Evolutionary conservation across 2,113 vertebrate species (phyloP), one percentile per base, ranked within the genome.

Genomic region (Rhinolophus ferrumequinum): DNA sequence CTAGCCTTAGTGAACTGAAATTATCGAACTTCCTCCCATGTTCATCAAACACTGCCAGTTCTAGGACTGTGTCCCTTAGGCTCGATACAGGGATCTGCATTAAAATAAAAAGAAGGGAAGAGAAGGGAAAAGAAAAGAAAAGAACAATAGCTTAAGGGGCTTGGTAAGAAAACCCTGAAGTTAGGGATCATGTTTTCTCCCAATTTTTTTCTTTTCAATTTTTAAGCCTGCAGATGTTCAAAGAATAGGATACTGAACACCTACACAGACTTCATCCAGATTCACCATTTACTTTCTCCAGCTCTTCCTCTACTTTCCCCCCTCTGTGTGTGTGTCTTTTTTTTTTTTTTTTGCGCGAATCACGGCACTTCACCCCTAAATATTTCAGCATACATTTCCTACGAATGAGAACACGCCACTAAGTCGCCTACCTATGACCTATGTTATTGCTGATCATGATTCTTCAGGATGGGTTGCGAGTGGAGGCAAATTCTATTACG

Each of bases 21-120:
- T 98, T 98, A 97, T 99, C 97, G 97, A 99, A 99, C 95, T 98
- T 98, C 85, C 96, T 97, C 93, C 97, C 93, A 75, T 98, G 97
- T 87, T 98, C 98, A 97, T 98, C 98, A 93, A 98, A 98, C 22
- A 97, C 83, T 18, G 96, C 94, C 24, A 98, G 67, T 93, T 98
- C 98, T 95, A 98, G 82, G 58, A 97, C 62, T 1, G 98, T 97
- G 93, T 97, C 95, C 88, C 98, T 97, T 56, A 96, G 94, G 54
- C 97, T 98, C 96, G 98, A 98, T 8, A 98, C 83, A 72, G 98
- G 92, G 54, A 98, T 97, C 98, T 99, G 89, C 10, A 86, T 66
- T 58, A 86, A 88, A 21, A 38, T 2, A 35, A 38, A 70, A 33
- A 8, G 80, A 52, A 2, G 26, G 24, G 58, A 26, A 60, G 21